Evolutionary conservation across 2,888 invertebrate genomes (phyloP), one percentile per base, ranked within the genome.

Genomic region (Diplolepis rosae): DNA sequence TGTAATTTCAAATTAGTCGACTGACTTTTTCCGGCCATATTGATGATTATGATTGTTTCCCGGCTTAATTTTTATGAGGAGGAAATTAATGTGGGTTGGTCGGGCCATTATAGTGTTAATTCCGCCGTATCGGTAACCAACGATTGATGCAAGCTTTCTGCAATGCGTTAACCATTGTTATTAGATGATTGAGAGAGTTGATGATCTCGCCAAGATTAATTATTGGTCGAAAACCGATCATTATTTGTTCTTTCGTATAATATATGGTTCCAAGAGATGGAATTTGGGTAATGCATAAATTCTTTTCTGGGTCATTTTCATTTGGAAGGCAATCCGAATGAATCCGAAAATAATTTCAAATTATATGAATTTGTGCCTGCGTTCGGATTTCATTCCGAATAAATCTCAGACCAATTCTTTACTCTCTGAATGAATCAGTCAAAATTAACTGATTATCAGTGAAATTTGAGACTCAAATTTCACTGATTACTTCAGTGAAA

Each of bases 21-120:
- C 48, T 39, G 56, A 56, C 48, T 68, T 66, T 65, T 30, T 48
- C 65, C 48, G 35, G 51, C 13, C 56, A 32, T 56, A 15, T 11
- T 5, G 32, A 18, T 32, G 32, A 56, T 32, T 68, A 65, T 42
- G 73, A 70, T 68, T 67, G 45, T 76, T 71, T 72, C 30, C 32
- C 65, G 56, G 52, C 39, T 69, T 75, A 35, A 32, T 75, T 71
- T 75, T 73, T 72, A 65, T 39, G 54, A 68, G 69, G 73, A 77
- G 77, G 74, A 81, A 79, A 76, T 77, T 74, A 76, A 77, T 61
- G 56, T 75, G 80, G 79, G 74, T 68, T 65, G 77, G 75, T 71
- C 69, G 42, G 51, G 66, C 39, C 65, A 73, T 79, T 80, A 78
- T 76, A 74, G 72, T 72, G 52, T 54, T 72, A 65, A 70, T 56